Conservation (phyloP, 2,797 vertebrate species). For the Siniperca undulata region DNA sequence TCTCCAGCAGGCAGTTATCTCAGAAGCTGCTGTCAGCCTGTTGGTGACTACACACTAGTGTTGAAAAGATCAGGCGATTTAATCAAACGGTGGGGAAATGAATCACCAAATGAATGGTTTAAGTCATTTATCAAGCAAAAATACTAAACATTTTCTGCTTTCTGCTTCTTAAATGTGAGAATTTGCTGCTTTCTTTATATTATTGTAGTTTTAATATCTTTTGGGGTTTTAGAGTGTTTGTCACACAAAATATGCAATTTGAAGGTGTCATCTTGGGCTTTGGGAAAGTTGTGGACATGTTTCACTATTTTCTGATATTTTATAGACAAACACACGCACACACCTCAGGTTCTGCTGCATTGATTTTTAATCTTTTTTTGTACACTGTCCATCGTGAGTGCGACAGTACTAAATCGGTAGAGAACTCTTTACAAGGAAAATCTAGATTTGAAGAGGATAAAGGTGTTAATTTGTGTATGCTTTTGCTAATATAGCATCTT, state of each 20-base stretch:
- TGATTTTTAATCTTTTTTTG: not conserved
- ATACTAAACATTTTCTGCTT: not conserved
- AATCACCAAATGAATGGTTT: not conserved
- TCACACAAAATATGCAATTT: not conserved
- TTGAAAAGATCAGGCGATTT: not conserved
- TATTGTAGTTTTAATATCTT: not conserved
- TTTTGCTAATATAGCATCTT: not conserved
- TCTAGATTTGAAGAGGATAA: not conserved
- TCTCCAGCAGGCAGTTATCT: conserved; percentile 8
- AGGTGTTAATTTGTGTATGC: not conserved
- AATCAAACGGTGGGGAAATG: not conserved
- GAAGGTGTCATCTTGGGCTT: not conserved
- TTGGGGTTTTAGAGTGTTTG: not conserved
- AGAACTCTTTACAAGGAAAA: too few relatives aligned
- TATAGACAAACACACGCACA: not conserved
- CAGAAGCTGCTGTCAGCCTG: not conserved
- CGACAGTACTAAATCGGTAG: not conserved
- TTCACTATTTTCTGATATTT: not conserved
- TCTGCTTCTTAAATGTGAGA: not conserved
- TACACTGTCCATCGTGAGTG: not conserved
- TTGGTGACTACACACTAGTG: not conserved
- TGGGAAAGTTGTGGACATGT: not conserved
- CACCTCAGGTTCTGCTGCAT: too few relatives aligned
- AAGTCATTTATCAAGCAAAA: not conserved
- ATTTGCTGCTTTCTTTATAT: not conserved